These are phyloP conservation scores for Alfaro cultratus DNA, from an alignment of 2,797 vertebrate genomes.

Conservation along the genomic window DNA sequence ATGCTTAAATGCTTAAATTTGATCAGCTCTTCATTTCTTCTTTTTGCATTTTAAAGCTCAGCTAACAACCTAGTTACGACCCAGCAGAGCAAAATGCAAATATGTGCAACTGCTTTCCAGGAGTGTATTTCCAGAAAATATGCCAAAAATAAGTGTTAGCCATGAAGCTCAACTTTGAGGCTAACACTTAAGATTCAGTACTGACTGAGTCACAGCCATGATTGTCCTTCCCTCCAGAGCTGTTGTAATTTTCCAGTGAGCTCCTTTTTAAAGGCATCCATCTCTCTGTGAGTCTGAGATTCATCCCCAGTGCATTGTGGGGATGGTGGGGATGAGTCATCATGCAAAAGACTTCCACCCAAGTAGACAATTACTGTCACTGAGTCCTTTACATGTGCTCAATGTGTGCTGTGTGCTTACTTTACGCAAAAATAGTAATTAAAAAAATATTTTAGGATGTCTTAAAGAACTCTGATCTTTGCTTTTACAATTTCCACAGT, in stretches of 20 bases:
- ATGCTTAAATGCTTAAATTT: not conserved
- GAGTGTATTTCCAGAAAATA: constrained; percentile 2
- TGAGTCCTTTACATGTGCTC: constrained; percentile 23
- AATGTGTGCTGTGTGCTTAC: not conserved
- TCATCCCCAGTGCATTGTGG: constrained; percentile 28
- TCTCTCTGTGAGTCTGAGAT: constrained; percentile 26
- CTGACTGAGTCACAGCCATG: constrained; percentile 21
- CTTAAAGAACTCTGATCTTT: not conserved
- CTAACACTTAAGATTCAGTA: not conserved
- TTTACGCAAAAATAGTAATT: not conserved
- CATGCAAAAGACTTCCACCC: constrained; percentile 40
- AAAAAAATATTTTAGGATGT: not conserved
- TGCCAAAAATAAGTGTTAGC: constrained; percentile 5
- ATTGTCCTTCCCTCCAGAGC: constrained; percentile 20
- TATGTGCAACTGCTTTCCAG: not conserved
- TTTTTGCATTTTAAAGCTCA: not conserved
- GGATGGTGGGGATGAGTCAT: constrained; percentile 56
- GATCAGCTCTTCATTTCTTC: not conserved
- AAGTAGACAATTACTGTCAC: constrained; percentile 41
- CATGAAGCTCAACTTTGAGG: not conserved
- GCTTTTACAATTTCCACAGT: constrained; percentile 9
- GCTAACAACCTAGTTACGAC: not conserved
- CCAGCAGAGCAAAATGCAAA: not conserved
- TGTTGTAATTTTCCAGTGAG: constrained; percentile 20
- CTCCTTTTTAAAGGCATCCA: constrained; percentile 27